A percentile compares a stretch with the other conserved stretches of the same genome.
phyloP scores from a whole-genome alignment of 2,797 vertebrate species.

The Phyllotis vaccarum region DNA sequence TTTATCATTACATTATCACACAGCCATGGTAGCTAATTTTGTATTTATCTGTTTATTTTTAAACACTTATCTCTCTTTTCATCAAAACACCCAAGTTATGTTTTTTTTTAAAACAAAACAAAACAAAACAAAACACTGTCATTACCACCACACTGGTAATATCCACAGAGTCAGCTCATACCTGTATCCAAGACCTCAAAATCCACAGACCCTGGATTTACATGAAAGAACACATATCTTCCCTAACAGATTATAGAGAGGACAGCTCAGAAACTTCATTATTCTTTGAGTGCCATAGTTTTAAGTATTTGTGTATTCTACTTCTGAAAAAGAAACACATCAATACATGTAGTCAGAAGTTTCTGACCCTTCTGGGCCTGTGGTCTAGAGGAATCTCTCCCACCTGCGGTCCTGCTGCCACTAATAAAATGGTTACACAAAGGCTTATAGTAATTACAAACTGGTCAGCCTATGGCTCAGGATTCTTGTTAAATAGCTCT shows the following conservation, averaged over 20 bases:
- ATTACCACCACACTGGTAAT: neutral
- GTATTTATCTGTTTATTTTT: neutral
- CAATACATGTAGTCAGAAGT: neutral
- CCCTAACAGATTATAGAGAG: neutral
- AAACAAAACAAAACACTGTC: too few species aligned
- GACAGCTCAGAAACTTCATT: neutral
- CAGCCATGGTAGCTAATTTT: neutral
- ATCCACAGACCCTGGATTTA: neutral
- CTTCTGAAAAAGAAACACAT: neutral
- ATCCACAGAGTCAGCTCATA: neutral
- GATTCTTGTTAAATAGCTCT: too few species aligned
- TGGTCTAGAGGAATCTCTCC: too few species aligned
- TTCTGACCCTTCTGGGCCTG: too few species aligned
- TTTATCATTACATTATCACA: neutral
- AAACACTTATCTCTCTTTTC: neutral
- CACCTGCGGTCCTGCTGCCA: too few species aligned
- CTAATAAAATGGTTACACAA: too few species aligned
- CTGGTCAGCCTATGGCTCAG: too few species aligned
- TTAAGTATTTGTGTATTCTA: neutral
- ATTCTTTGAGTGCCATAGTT: neutral
- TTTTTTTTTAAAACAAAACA: too few species aligned
- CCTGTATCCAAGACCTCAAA: neutral
- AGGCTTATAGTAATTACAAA: too few species aligned
- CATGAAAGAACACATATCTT: neutral
- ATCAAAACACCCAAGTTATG: neutral